These are phyloP conservation scores for Alectoris magna DNA, from an alignment of 2,797 vertebrate species.

Conservation along the genomic window DNA sequence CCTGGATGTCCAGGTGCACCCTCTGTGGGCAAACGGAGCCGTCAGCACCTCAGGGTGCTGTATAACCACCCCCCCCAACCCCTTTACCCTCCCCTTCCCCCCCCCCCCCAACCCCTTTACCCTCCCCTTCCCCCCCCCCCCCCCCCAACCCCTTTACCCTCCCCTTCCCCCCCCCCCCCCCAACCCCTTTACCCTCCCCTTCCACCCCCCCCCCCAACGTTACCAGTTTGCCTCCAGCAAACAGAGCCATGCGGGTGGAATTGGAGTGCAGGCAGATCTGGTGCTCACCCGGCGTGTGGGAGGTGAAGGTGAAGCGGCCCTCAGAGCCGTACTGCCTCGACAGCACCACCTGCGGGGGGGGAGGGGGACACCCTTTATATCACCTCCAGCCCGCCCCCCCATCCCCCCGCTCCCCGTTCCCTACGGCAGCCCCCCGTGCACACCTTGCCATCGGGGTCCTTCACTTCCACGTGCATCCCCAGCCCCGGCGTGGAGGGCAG, in stretches of 20 bases:
- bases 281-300: constrained; percentile 95
- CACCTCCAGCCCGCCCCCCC: too few relatives aligned
- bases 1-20: constrained; percentile 94
- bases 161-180: not conserved
- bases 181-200: too few relatives aligned
- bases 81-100: too few relatives aligned
- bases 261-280: constrained; percentile 98
- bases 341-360: constrained; percentile 83
- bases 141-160: not conserved
- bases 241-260: constrained; percentile 93
- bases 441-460: constrained; percentile 93
- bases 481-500: constrained; percentile 92
- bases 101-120: too few relatives aligned
- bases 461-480: constrained; percentile 96
- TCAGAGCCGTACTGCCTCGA: constrained; percentile 95
- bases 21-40: constrained; percentile 74
- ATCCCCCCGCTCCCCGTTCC: not conserved
- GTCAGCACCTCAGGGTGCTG: not conserved
- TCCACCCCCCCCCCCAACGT: not conserved
- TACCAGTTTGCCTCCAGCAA: constrained; percentile 94
- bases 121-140: too few relatives aligned
- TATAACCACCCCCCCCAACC: not conserved
- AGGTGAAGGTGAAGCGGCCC: constrained; percentile 95
- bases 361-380: not conserved
- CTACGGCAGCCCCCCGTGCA: not conserved